These are phyloP conservation scores for Helogale parvula DNA, from an alignment of 2,113 vertebrate genomes.

Conservation along the genomic window DNA sequence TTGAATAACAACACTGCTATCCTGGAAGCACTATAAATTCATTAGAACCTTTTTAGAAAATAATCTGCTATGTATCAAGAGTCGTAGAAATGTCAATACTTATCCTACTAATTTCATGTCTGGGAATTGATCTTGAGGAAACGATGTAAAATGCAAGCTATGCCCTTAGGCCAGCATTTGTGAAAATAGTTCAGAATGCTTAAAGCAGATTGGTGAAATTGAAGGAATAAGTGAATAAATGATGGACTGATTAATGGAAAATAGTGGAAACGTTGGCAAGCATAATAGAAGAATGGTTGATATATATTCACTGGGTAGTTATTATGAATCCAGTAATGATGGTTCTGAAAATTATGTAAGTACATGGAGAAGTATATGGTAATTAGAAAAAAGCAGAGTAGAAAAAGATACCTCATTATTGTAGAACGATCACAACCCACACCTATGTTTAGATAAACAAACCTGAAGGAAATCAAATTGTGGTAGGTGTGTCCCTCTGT, in stretches of 20 bases:
- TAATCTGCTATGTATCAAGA: background rate
- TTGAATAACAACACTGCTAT: background rate
- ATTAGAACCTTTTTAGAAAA: constrained; percentile 6
- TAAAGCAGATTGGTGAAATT: background rate
- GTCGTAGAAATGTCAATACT: background rate
- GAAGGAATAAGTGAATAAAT: background rate
- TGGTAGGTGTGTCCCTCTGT: background rate
- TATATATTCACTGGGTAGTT: background rate
- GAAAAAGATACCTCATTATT: background rate
- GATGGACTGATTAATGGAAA: background rate
- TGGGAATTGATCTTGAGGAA: background rate
- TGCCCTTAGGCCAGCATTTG: background rate
- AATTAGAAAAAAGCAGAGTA: background rate
- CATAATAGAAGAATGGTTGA: background rate
- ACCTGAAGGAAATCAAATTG: background rate
- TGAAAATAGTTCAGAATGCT: background rate
- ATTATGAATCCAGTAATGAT: background rate
- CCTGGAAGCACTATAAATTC: background rate
- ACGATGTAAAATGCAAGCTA: background rate
- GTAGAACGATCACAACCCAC: background rate
- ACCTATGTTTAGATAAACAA: background rate
- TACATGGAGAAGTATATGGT: background rate
- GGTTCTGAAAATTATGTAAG: constrained; percentile 5
- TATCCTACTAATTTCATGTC: background rate
- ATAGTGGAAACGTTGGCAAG: background rate